Evolutionary conservation across 1,140 invertebrate genomes (phyloP), one percentile per base, ranked within the genome.

Genomic region (Lordiphosa clarofinis): DNA sequence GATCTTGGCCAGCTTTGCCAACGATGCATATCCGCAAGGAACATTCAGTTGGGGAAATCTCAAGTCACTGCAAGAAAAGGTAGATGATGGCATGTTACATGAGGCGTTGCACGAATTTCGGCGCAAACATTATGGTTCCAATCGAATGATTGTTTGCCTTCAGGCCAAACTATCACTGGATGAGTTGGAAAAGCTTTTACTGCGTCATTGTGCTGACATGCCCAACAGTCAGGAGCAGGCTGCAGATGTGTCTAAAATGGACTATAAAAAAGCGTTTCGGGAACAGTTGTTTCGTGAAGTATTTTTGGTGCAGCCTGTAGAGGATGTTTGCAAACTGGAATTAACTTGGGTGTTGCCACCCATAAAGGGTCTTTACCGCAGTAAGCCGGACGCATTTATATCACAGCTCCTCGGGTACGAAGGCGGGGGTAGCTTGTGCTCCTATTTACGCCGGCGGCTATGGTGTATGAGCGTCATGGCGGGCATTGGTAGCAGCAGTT

Each of bases 401-500:
- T 93, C 94, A 0, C 95, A 94, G 90, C 88, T 98, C 4, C 89
- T 98, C n/a, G 96, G 96, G 0, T 95, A 98, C 86, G 96, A 98
- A 89, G 96, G 96, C 3, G 92, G 94, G 69, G 96, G 96, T 9
- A 96, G 95, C 69, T 88, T 98, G 9, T 91, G 97, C 2, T 94
- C 95, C 11, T 96, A 95, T 72, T 90, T 98, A 21, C 93, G 94
- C 53, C 92, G 93, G 46, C 94, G 94, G 90, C 93, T 96, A 31
- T 97, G 96, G 95, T 95, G 94, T 8, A 90, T 97, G 8, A 93
- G 92, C 21, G 91, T 98, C 4, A 91, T 91, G 57, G 92, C 93
- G 4, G 96, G 95, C 1, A 94, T 93, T 66, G 92, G 92, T 1
- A 92, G 93, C 48, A 92, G 92, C 63, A 95, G 94, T 1, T 95